Conservation (phyloP, 1,140 invertebrate species). For the Drosophila suzukii region DNA sequence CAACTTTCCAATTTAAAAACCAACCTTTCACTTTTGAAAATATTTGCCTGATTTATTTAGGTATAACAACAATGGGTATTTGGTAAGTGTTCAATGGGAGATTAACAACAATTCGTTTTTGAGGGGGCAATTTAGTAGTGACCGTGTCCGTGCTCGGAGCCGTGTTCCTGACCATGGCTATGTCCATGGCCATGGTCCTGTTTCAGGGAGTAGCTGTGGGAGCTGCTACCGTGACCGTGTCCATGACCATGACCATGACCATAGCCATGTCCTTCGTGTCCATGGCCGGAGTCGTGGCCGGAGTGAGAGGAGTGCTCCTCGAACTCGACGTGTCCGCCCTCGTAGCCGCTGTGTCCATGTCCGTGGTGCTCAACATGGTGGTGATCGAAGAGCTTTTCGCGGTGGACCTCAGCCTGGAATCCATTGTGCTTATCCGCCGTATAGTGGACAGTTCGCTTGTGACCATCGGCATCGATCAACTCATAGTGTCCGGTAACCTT, state of each 20-base stretch:
- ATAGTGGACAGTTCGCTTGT: constrained; percentile 84
- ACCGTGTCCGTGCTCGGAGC: constrained; percentile 54
- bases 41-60: constrained; percentile 65
- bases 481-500: constrained; percentile 83
- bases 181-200: constrained; percentile 52
- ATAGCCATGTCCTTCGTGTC: constrained; percentile 38
- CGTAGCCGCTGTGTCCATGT: constrained; percentile 69
- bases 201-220: constrained; percentile 39
- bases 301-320: constrained; percentile 11
- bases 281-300: constrained; percentile 26
- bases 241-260: constrained; percentile 28
- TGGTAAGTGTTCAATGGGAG: constrained; percentile 36
- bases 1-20: not conserved
- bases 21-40: constrained; percentile 54
- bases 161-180: constrained; percentile 43
- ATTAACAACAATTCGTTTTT: constrained; percentile 21
- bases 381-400: constrained; percentile 81
- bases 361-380: constrained; percentile 71
- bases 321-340: constrained; percentile 43
- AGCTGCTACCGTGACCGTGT: constrained; percentile 34
- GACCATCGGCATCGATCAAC: constrained; percentile 84
- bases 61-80: constrained; percentile 63
- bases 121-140: constrained; percentile 40
- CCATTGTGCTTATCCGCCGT: constrained; percentile 84
- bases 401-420: constrained; percentile 82